These are phyloP conservation scores for Periparus ater DNA, from an alignment of 2,797 vertebrate species.

Conservation along the genomic window DNA sequence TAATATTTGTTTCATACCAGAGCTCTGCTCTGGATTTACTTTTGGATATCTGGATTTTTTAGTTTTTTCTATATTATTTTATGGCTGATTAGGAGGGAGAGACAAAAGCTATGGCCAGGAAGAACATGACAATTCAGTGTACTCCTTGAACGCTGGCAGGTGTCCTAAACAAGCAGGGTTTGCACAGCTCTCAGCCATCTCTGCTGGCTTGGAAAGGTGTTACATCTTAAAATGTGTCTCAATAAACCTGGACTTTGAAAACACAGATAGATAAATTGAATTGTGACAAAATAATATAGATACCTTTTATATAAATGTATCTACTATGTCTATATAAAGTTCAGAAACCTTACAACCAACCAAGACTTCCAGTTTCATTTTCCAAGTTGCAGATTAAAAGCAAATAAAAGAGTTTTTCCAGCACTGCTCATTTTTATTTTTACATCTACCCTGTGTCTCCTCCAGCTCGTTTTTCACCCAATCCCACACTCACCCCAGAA, in stretches of 20 bases:
- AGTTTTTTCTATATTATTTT: background rate
- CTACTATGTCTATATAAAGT: background rate
- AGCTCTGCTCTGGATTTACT: background rate
- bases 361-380: background rate
- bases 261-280: background rate
- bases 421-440: background rate
- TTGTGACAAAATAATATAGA: fast-evolving
- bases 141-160: background rate
- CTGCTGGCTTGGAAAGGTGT: background rate
- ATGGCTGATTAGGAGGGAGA: background rate
- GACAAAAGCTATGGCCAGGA: background rate
- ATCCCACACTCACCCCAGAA: background rate
- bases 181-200: background rate
- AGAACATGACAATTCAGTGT: background rate
- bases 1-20: background rate
- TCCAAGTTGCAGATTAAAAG: background rate
- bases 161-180: background rate
- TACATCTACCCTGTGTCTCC: background rate
- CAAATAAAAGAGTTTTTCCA: background rate
- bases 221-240: background rate
- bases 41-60: background rate
- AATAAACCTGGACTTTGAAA: background rate
- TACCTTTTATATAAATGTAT: background rate
- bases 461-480: background rate
- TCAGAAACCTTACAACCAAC: background rate